A percentile compares a stretch with the other conserved stretches of the same genome.
Evolutionary conservation across 2,113 vertebrate species (phyloP).

Genomic region (Alosa alosa): DNA sequence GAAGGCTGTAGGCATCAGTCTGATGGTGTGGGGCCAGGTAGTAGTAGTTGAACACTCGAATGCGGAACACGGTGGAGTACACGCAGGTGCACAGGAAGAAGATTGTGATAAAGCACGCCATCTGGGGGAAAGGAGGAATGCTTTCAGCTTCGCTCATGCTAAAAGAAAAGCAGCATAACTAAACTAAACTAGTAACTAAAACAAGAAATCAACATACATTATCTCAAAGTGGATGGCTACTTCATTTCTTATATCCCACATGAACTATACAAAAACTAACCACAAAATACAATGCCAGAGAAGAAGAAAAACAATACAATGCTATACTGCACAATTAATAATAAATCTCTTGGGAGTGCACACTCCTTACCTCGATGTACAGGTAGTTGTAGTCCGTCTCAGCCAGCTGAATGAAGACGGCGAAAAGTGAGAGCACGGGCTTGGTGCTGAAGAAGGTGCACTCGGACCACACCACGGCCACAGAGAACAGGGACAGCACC

Average conservation of each 20-base stretch:
- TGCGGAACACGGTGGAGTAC: constrained; percentile 97
- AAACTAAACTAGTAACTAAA: neutral
- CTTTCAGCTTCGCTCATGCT: neutral
- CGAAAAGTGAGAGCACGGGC: constrained; percentile 92
- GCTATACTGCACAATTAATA: no score
- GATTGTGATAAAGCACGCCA: constrained; percentile 96
- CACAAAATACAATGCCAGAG: neutral
- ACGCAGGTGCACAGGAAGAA: constrained; percentile 96
- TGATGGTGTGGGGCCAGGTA: constrained; percentile 97
- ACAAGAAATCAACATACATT: neutral
- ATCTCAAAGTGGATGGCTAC: neutral
- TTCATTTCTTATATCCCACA: no score
- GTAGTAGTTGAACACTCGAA: constrained; percentile 97
- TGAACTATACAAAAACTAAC: neutral
- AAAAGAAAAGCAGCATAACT: neutral
- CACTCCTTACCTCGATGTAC: constrained; percentile 88
- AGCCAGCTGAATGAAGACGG: constrained; percentile 94
- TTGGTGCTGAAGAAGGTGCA: constrained; percentile 97
- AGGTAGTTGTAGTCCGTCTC: constrained; percentile 94
- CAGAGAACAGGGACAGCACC: constrained; percentile 82
- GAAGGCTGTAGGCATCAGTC: constrained; percentile 96
- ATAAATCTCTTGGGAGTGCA: no score
- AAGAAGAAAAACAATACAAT: no score
- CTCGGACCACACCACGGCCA: constrained; percentile 96
- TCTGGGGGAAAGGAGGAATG: constrained; percentile 68